Conservation (phyloP, 2,888 invertebrate species). For the Ametastegia equiseti region DNA sequence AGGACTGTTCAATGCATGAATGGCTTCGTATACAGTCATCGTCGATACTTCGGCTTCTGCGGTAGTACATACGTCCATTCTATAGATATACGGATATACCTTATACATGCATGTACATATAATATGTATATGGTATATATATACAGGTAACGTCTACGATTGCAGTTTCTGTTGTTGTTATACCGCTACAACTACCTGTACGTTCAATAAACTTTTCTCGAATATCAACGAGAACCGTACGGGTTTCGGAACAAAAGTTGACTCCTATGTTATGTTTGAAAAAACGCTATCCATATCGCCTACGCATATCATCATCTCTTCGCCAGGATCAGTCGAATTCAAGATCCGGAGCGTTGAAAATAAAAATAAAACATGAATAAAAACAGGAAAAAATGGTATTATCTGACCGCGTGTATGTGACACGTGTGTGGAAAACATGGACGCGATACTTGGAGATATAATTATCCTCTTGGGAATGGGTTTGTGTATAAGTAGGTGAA, state of each 20-base stretch:
- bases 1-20: slow-evolving; percentile 65
- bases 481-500: slow-evolving; percentile 13
- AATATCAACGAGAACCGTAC: neutral
- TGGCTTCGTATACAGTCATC: slow-evolving; percentile 61
- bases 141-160: neutral
- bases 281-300: neutral
- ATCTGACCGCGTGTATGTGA: neutral
- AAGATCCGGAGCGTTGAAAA: neutral
- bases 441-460: neutral
- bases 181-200: no score
- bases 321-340: neutral
- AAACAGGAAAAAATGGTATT: neutral
- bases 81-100: no score
- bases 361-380: neutral
- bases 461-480: neutral
- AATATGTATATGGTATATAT: neutral
- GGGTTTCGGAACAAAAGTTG: neutral
- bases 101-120: neutral
- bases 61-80: neutral
- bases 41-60: slow-evolving; percentile 22
- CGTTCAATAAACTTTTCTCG: neutral
- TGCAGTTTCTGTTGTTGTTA: neutral
- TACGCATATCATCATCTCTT: neutral
- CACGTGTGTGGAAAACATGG: neutral
- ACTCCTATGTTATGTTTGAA: neutral